phyloP scores from a whole-genome alignment of 2,113 vertebrate species.

The Helogale parvula region DNA sequence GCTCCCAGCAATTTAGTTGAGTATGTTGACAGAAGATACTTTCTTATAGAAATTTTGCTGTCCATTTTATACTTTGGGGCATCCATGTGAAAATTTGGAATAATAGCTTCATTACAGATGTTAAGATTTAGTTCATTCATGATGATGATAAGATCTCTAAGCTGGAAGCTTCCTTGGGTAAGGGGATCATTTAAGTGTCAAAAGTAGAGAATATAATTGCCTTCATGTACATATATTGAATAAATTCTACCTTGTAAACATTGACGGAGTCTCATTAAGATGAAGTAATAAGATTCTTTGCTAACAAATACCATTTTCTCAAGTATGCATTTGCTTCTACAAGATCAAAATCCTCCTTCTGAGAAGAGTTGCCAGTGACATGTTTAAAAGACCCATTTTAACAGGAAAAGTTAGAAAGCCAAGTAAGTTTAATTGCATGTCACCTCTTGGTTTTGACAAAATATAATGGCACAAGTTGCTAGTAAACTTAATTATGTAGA shows the following conservation, averaged over 20 bases:
- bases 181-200: neutral
- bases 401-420: slow-evolving; percentile 73
- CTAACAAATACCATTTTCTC: slow-evolving; percentile 66
- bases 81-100: neutral
- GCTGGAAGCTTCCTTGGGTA: slow-evolving; percentile 26
- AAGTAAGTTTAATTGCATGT: slow-evolving; percentile 70
- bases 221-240: slow-evolving; percentile 43
- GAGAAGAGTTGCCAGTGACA: slow-evolving; percentile 65
- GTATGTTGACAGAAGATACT: neutral
- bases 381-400: slow-evolving; percentile 71
- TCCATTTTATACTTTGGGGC: neutral
- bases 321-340: slow-evolving; percentile 54
- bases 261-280: slow-evolving; percentile 65
- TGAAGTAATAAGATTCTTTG: slow-evolving; percentile 66
- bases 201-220: slow-evolving; percentile 46
- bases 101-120: neutral
- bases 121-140: slow-evolving; percentile 43
- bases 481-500: slow-evolving; percentile 83
- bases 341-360: slow-evolving; percentile 63
- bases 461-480: slow-evolving; percentile 78
- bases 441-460: slow-evolving; percentile 80
- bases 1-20: neutral
- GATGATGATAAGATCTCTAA: neutral
- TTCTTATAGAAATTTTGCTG: neutral
- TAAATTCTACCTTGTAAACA: slow-evolving; percentile 64